These are phyloP conservation scores for Cyclina sinensis DNA, from an alignment of 1,140 invertebrate genomes.

Conservation along the genomic window DNA sequence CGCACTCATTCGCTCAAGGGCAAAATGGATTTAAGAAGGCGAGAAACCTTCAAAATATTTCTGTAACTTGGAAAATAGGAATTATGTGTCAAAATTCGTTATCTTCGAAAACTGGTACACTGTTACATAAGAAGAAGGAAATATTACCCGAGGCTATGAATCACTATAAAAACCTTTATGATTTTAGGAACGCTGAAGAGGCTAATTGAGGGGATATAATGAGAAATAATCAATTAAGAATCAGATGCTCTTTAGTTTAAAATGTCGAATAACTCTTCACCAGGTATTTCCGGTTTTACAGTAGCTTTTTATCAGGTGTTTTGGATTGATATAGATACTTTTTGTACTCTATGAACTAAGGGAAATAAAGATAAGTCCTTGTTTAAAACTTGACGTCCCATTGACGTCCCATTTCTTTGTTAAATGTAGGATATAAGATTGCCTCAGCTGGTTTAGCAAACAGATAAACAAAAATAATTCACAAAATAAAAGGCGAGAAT, in stretches of 20 bases:
- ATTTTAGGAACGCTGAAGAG: too few species aligned
- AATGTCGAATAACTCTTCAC: conserved; percentile 34
- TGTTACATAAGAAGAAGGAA: conserved; percentile 22
- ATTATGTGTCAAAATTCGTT: conserved; percentile 51
- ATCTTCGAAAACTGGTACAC: background rate
- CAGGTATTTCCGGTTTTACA: conserved; percentile 38
- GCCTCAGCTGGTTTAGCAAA: conserved; percentile 59
- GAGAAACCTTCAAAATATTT: too few species aligned
- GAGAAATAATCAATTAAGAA: background rate
- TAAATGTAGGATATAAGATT: too few species aligned
- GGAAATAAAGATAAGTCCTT: too few species aligned
- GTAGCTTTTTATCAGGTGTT: conserved; percentile 22
- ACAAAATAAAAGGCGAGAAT: too few species aligned
- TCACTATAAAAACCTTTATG: too few species aligned
- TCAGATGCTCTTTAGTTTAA: conserved; percentile 9
- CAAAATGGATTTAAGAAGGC: conserved; percentile 59
- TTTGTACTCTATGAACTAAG: too few species aligned
- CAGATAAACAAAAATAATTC: conserved; percentile 48
- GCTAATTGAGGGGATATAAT: too few species aligned
- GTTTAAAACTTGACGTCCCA: too few species aligned
- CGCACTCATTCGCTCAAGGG: conserved; percentile 27
- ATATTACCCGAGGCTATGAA: conserved; percentile 45
- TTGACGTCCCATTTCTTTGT: too few species aligned
- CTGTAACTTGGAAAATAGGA: too few species aligned
- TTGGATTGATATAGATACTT: too few species aligned